These are phyloP conservation scores for Percina caprodes DNA, from an alignment of 2,113 vertebrate genomes.

Conservation along the genomic window DNA sequence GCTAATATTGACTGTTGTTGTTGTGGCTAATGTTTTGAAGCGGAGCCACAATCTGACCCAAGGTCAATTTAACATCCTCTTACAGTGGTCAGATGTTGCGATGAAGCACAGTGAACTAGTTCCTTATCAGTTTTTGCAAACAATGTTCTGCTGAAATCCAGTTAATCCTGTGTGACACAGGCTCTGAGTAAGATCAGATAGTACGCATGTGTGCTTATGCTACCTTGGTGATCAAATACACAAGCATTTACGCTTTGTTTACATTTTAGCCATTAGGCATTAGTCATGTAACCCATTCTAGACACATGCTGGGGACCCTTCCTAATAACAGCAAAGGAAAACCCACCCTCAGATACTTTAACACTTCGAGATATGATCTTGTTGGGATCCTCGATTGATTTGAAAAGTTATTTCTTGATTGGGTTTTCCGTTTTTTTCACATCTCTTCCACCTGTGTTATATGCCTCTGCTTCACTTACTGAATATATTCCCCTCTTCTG, in stretches of 20 bases:
- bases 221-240: constrained; percentile 30
- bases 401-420: neutral
- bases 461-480: neutral
- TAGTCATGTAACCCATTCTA: constrained; percentile 23
- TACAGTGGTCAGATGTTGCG: constrained; percentile 50
- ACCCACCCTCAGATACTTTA: neutral
- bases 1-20: constrained; percentile 36
- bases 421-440: neutral
- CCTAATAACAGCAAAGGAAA: neutral
- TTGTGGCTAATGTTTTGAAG: constrained; percentile 44
- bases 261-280: constrained; percentile 32
- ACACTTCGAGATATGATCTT: neutral
- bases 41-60: constrained; percentile 37
- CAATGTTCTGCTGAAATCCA: constrained; percentile 47
- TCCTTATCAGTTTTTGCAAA: constrained; percentile 69
- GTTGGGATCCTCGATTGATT: neutral
- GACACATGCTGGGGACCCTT: neutral
- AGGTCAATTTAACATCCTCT: constrained; percentile 54
- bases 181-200: constrained; percentile 58
- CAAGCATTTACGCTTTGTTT: constrained; percentile 42
- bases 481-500: neutral
- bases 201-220: constrained; percentile 11
- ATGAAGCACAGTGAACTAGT: constrained; percentile 46
- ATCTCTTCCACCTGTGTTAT: neutral
- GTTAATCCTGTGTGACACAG: constrained; percentile 52